These are phyloP conservation scores for Perca flavescens DNA, from an alignment of 2,113 vertebrate species.

Conservation along the genomic window DNA sequence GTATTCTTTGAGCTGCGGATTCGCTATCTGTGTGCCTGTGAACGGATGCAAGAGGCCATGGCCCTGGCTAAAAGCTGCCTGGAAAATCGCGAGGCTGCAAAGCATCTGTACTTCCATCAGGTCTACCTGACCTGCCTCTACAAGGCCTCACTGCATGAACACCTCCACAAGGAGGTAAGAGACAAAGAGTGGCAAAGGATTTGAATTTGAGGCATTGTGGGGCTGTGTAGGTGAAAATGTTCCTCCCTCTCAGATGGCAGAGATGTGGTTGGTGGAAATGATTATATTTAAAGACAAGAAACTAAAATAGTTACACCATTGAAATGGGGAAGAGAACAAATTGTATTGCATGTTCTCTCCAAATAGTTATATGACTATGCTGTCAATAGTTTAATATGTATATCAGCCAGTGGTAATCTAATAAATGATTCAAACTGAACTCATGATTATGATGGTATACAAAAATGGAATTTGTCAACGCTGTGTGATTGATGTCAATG, in stretches of 20 bases:
- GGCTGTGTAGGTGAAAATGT: background rate
- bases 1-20: slow-evolving; percentile 97
- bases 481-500: background rate
- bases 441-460: background rate
- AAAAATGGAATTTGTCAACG: background rate
- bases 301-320: background rate
- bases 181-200: background rate
- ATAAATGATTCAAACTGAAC: background rate
- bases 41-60: slow-evolving; percentile 94
- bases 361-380: background rate
- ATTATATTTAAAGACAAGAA: background rate
- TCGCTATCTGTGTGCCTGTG: slow-evolving; percentile 97
- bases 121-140: slow-evolving; percentile 96
- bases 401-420: background rate
- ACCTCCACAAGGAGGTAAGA: slow-evolving; percentile 91
- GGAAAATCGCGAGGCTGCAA: slow-evolving; percentile 90
- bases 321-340: background rate
- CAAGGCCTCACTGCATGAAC: slow-evolving; percentile 92
- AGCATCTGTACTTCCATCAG: slow-evolving; percentile 96
- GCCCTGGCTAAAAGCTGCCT: slow-evolving; percentile 94
- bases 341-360: background rate
- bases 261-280: background rate
- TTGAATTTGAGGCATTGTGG: background rate
- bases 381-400: background rate
- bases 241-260: background rate